Conservation (phyloP, 2,113 vertebrate species). For the Corvus hawaiiensis region DNA sequence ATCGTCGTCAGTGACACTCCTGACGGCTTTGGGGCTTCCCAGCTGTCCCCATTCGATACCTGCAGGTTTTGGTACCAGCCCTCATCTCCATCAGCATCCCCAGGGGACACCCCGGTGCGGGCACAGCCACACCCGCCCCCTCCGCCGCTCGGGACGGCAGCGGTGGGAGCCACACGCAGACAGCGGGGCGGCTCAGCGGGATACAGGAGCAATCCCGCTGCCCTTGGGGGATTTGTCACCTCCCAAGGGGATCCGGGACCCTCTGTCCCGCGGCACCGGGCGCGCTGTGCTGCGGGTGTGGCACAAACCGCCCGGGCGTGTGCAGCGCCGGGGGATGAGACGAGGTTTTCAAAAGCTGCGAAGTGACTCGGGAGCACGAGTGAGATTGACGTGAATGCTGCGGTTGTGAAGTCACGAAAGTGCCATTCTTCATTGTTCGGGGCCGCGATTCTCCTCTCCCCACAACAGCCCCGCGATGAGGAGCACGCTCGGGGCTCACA, state of each 20-base stretch:
- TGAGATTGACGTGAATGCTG: background rate
- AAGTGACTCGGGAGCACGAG: constrained; percentile 10
- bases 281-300: rapidly evolving
- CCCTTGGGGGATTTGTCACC: rapidly evolving
- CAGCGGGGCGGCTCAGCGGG: background rate
- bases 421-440: background rate
- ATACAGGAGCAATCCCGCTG: rapidly evolving
- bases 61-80: background rate
- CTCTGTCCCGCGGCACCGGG: rapidly evolving
- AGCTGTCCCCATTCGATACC: background rate
- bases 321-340: background rate
- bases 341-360: background rate
- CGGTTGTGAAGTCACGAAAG: background rate
- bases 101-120: rapidly evolving
- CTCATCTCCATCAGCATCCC: rapidly evolving
- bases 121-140: rapidly evolving
- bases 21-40: background rate
- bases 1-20: rapidly evolving
- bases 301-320: rapidly evolving
- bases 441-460: background rate
- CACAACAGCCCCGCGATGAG: background rate
- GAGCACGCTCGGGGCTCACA: background rate
- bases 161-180: rapidly evolving
- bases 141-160: background rate
- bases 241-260: rapidly evolving